Conservation (phyloP, 1,140 invertebrate genomes). For the Colletes gigas region DNA sequence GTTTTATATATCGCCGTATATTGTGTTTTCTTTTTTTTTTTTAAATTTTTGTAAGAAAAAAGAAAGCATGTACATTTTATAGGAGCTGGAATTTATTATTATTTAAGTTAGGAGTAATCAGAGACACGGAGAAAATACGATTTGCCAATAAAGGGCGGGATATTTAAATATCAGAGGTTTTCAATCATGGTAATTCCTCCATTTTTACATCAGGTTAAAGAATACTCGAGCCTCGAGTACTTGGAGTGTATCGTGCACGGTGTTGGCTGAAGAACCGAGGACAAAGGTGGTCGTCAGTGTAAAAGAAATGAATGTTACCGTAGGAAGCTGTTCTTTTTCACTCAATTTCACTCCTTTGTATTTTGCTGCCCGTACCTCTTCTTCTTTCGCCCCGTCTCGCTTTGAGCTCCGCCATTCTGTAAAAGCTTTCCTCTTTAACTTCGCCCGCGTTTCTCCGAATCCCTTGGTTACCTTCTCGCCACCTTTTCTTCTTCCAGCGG, state of each 20-base stretch:
- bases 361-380: not conserved
- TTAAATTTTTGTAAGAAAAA: too few species aligned
- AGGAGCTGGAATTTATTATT: too few species aligned
- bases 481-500: not conserved
- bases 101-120: not conserved
- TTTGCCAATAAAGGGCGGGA: too few species aligned
- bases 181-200: not conserved
- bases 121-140: not conserved
- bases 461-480: not conserved
- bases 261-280: not conserved
- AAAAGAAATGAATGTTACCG: not conserved
- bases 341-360: slow-evolving; percentile 9
- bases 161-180: not conserved
- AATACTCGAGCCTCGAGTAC: not conserved
- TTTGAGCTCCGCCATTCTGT: not conserved
- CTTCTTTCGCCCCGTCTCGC: too few species aligned
- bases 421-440: slow-evolving; percentile 2
- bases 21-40: too few species aligned
- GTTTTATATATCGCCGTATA: too few species aligned
- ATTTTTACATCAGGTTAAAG: not conserved
- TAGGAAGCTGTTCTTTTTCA: not conserved
- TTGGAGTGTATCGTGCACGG: not conserved
- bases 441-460: not conserved
- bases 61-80: too few species aligned
- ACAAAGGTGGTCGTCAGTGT: not conserved